Percentiles rank a stretch among this genome's conserved stretches.
phyloP scores from a whole-genome alignment of 2,113 vertebrate genomes.

The Conger conger region DNA sequence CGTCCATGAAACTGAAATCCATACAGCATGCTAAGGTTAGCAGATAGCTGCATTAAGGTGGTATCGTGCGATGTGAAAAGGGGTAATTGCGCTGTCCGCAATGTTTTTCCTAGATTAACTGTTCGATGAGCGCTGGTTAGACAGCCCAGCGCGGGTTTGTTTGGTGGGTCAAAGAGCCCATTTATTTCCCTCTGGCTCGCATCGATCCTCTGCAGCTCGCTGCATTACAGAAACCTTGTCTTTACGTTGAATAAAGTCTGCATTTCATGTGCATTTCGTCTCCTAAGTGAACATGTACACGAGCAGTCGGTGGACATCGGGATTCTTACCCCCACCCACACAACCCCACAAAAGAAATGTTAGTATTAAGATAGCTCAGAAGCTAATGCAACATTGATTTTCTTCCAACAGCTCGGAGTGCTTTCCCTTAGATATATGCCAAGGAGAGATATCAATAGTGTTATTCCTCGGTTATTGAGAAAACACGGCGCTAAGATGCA shows the following conservation, averaged over 20 bases:
- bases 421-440: not conserved
- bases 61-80: conserved; percentile 1
- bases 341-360: not conserved
- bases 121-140: not conserved
- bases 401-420: conserved; percentile 50
- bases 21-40: conserved; percentile 2
- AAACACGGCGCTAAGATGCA: conserved; percentile 50
- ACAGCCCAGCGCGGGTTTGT: not conserved
- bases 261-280: not conserved
- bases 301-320: not conserved
- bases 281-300: not conserved
- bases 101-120: not conserved
- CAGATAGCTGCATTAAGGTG: not conserved
- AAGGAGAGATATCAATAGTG: not conserved
- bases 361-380: not conserved
- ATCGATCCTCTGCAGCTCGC: not conserved
- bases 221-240: not conserved
- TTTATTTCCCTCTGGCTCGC: not conserved
- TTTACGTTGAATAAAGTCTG: not conserved
- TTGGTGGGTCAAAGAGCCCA: not conserved
- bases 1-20: not conserved
- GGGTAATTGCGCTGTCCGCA: not conserved
- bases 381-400: conserved; percentile 37
- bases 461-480: conserved; percentile 50
- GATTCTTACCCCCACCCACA: not conserved